phyloP scores from a whole-genome alignment of 2,797 vertebrate species.

The Clarias platycephalus region DNA sequence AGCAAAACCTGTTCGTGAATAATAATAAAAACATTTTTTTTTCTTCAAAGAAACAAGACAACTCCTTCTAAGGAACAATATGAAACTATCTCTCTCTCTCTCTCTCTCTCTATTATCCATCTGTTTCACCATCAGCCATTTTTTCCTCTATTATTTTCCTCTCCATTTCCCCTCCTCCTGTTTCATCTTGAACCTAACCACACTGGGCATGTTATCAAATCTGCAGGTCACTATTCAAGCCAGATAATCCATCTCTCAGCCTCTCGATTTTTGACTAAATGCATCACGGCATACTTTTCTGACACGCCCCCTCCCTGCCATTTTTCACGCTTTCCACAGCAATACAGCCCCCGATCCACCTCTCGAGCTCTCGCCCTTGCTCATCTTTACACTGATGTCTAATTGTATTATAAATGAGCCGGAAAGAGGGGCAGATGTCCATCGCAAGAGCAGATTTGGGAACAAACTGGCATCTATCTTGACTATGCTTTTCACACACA shows the following conservation, averaged over 20 bases:
- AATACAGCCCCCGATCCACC: neutral
- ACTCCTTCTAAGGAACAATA: neutral
- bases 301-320: neutral
- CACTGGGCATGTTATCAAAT: conserved; percentile 31
- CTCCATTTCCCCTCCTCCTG: conserved; percentile 5
- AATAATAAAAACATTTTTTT: neutral
- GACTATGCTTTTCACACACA: conserved; percentile 23
- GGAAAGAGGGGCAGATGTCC: conserved; percentile 62
- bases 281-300: conserved; percentile 16
- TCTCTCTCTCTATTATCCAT: neutral
- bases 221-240: conserved; percentile 1
- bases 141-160: neutral
- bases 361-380: neutral
- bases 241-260: conserved; percentile 1
- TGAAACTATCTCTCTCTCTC: neutral
- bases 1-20: neutral
- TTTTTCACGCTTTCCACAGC: neutral
- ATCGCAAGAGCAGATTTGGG: conserved; percentile 50
- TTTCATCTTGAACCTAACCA: conserved; percentile 25
- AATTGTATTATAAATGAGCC: conserved; percentile 49
- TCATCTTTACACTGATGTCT: conserved; percentile 15
- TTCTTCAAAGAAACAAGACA: neutral
- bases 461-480: conserved; percentile 45
- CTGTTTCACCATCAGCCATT: conserved; percentile 1
- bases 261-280: neutral